Conservation (phyloP, 1,140 invertebrate species). For the Cylas formicarius region DNA sequence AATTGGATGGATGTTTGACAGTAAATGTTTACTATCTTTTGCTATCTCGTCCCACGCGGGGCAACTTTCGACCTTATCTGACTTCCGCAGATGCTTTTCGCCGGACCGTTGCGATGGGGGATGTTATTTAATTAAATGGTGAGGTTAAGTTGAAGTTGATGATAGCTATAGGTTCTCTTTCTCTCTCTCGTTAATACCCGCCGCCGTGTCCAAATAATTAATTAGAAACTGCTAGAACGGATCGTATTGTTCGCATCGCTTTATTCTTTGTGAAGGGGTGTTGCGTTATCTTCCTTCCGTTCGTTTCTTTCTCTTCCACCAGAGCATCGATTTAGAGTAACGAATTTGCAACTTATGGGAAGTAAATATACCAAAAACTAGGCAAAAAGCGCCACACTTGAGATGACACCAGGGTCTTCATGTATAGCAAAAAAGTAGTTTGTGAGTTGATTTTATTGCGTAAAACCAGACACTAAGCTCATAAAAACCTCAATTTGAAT, state of each 20-base stretch:
- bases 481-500: too few relatives aligned
- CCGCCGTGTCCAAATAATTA: slow-evolving; percentile 11
- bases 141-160: slow-evolving; percentile 3
- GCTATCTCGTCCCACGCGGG: slow-evolving; percentile 19
- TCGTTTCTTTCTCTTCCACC: too few relatives aligned
- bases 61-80: slow-evolving; percentile 21
- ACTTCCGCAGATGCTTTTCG: slow-evolving; percentile 20
- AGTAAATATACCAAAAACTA: too few relatives aligned
- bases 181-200: neutral
- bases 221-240: slow-evolving; percentile 9
- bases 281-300: slow-evolving; percentile 9
- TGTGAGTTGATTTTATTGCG: too few relatives aligned
- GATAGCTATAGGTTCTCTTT: slow-evolving; percentile 5
- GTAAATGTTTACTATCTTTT: slow-evolving; percentile 22
- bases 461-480: too few relatives aligned
- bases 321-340: too few relatives aligned
- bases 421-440: too few relatives aligned
- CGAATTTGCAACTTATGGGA: too few relatives aligned
- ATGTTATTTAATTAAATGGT: slow-evolving; percentile 9
- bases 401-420: too few relatives aligned
- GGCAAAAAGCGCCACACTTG: too few relatives aligned
- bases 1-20: slow-evolving; percentile 31
- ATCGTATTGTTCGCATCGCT: slow-evolving; percentile 5
- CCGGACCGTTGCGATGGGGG: slow-evolving; percentile 2
- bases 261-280: too few relatives aligned